Evolutionary conservation across 2,113 vertebrate species (phyloP), one percentile per base, ranked within the genome.

Genomic region (Potamarius usumacintae): DNA sequence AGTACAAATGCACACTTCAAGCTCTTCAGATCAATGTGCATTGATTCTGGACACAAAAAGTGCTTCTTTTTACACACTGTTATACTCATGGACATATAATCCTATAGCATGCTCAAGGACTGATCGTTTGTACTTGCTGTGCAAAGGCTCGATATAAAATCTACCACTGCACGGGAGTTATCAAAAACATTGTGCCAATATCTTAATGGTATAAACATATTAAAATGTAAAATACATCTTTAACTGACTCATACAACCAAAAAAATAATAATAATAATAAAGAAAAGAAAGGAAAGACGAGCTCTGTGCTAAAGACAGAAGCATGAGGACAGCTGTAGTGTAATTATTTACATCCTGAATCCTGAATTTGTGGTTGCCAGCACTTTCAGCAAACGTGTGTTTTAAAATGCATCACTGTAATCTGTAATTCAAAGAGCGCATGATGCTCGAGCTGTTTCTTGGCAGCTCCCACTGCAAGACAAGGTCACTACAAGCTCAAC

Each of bases 351-450:
- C 82, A 82, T 89, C 55, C 42, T 86, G 79, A 86, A 86, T 79
- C 62, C 78, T 25, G 67, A 83, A 89, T 81, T 42, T 53, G 52
- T 48, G 27, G 78, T 76, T 82, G 55, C 67, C 30, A 82, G 88
- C 84, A 57, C 88, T 83, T 89, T 82, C 72, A 69, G 86, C 79
- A 74, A 65, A 76, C 82, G 60, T 74, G 58, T 18, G 25, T 60
- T 88, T 87, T 92, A 84, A 89, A 93, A 90, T 57, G 87, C 90
- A 91, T 90, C 85, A 89, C 85, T 84, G 90, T 92, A 89, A 92
- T 89, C 81, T 89, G 83, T 86, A 91, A 87, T 88, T 91, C 83
- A 86, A 91, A 90, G 71, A 76, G 80, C 65, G 76, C 48, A 89
- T 82, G 58, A 85, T 69, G 34, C 85, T 84, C 86, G 15, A 42